Conservation (phyloP, 2,113 vertebrate species). For the Macrotis lagotis region DNA sequence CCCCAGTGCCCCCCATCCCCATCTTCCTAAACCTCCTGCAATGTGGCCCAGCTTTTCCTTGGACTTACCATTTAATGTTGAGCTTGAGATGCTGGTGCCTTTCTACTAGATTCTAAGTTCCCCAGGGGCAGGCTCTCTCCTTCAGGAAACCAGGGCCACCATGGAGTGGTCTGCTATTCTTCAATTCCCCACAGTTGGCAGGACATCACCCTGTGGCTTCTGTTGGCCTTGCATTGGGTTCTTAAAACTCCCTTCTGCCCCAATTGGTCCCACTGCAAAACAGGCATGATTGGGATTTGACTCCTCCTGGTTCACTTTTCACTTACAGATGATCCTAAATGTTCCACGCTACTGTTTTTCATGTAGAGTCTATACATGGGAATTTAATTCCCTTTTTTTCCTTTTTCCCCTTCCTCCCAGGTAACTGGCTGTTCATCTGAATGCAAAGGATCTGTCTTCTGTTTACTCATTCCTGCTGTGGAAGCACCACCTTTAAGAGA, state of each 20-base stretch:
- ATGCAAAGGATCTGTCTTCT: slow-evolving; percentile 69
- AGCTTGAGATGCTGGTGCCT: background rate
- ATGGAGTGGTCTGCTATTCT: background rate
- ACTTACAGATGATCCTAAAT: slow-evolving; percentile 12
- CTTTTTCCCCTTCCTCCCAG: slow-evolving; percentile 40
- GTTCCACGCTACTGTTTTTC: background rate
- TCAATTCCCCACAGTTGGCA: background rate
- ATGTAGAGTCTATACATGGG: background rate
- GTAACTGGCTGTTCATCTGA: slow-evolving; percentile 54
- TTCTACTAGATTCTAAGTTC: background rate
- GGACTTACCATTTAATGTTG: background rate
- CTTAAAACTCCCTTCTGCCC: slow-evolving; percentile 27
- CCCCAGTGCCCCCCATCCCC: too few species aligned
- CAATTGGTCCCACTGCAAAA: slow-evolving; percentile 14
- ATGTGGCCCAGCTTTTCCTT: background rate
- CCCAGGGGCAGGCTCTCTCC: too few species aligned
- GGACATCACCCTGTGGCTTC: background rate
- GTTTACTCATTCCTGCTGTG: slow-evolving; percentile 80
- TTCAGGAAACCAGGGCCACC: background rate
- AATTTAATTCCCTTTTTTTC: slow-evolving; percentile 11
- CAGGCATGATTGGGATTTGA: background rate
- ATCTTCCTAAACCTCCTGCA: background rate
- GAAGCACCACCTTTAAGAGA: slow-evolving; percentile 76
- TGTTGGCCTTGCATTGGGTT: background rate
- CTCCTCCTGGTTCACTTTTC: background rate